Evolutionary conservation across 2,888 invertebrate species (phyloP).

Genomic region (Macrosiphum euphorbiae): DNA sequence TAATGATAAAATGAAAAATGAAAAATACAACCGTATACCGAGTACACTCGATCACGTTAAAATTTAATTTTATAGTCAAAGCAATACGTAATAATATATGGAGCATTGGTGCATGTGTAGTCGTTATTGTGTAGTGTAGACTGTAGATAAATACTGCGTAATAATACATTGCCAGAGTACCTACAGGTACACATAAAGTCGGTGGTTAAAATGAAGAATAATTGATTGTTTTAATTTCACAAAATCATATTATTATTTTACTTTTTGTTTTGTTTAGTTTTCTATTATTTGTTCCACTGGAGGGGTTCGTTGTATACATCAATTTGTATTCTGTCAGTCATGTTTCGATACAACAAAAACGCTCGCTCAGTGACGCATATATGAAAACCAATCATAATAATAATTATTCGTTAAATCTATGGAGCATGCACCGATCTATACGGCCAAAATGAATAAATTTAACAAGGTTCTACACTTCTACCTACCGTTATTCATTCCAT

Average conservation of each 20-base stretch:
- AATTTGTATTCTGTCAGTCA: background rate
- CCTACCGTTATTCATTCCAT: background rate
- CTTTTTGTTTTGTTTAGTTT: slow-evolving; percentile 6
- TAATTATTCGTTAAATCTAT: slow-evolving; percentile 1
- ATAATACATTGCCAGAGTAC: background rate
- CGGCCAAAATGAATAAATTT: background rate
- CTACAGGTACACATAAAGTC: background rate
- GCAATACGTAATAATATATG: background rate
- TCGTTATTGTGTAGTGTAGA: background rate
- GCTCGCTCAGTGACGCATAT: background rate
- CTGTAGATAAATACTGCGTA: background rate
- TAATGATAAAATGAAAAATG: background rate
- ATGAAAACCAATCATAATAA: slow-evolving; percentile 4
- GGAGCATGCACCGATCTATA: background rate
- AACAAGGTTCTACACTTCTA: background rate
- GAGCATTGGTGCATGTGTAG: background rate
- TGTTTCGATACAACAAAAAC: slow-evolving; percentile 1
- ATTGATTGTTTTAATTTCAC: slow-evolving; percentile 12
- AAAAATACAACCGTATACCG: background rate
- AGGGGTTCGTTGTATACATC: background rate
- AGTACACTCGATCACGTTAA: background rate
- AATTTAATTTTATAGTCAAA: background rate
- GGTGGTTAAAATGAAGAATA: background rate
- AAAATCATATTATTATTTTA: background rate
- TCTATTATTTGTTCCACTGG: background rate